Evolutionary conservation across 1,140 invertebrate species (phyloP), one percentile per base, ranked within the genome.

Genomic region (Zaprionus kolodkinae): DNA sequence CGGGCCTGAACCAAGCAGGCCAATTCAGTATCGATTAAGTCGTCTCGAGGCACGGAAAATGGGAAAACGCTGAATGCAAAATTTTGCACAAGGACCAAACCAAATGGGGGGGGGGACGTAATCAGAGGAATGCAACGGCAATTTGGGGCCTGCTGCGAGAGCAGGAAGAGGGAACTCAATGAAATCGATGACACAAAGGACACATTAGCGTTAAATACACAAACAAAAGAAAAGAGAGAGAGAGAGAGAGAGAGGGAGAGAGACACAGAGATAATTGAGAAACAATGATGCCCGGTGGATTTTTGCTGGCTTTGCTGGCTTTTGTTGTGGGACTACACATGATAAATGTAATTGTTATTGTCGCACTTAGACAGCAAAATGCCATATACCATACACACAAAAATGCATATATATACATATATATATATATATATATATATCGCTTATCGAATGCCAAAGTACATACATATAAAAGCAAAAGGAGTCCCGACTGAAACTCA

Each of bases 11-110:
- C 30, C 30, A 35, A 59, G 21, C 64, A 52, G 66, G 69, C 72
- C 78, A 79, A 83, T 82, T 79, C 79, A 79, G 79, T 88, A 86
- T 88, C 84, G 83, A 86, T 86, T 86, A 69, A 68, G 40, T 55
- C 78, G 72, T 57, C 56, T 68, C 72, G 71, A 72, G 69, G 52
- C 69, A 43, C 45, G 43, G 21, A 21, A 21, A 73, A 85, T 72
- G 70, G 69, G 69, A 52, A 78, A 78, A 73, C 77, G 81, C 78
- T 74, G 76, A 78, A 72, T 45, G 81, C 78, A 74, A 78, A 78
- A 72, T 45, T 15, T 9, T 15, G n/a, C 40, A 43, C 40, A 79
- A 64, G 55, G 48, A 48, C 56, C 27, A 56, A 43, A 27, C 5
- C 6, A 36, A 17, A 52, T 33, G 27, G 5, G 7, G n/a, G n/a